These are phyloP conservation scores for Hippolais icterina DNA, from an alignment of 2,113 vertebrate species.

Conservation along the genomic window DNA sequence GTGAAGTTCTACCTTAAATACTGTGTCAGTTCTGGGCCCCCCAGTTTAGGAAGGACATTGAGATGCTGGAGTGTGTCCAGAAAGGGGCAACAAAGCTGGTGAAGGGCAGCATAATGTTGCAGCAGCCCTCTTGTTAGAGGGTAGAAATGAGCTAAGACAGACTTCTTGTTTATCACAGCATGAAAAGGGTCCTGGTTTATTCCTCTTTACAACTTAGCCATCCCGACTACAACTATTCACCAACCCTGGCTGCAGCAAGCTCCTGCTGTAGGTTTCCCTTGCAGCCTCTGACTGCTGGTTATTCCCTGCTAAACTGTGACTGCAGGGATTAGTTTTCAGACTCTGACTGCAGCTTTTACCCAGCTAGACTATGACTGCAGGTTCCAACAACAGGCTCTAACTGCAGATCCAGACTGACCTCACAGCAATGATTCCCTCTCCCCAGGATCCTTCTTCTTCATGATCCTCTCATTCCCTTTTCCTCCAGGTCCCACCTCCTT, in stretches of 20 bases:
- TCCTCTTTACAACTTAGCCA: too few relatives aligned
- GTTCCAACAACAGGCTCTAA: background rate
- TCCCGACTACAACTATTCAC: background rate
- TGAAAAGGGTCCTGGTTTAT: background rate
- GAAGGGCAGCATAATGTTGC: background rate
- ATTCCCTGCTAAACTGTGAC: background rate
- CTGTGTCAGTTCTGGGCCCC: background rate
- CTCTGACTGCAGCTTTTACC: background rate
- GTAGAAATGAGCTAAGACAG: background rate
- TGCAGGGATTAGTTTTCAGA: background rate
- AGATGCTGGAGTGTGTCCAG: background rate
- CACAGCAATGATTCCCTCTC: background rate
- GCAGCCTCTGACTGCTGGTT: background rate
- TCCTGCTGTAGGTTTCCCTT: background rate
- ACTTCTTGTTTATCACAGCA: background rate
- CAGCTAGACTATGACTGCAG: background rate
- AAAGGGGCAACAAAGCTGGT: background rate
- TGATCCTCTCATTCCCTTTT: background rate
- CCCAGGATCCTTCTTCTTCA: background rate
- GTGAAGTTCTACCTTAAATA: background rate
- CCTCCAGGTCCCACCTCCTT: background rate
- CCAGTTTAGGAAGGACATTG: fast-evolving
- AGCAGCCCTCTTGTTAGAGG: background rate
- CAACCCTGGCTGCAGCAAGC: background rate
- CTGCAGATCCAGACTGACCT: background rate